Base-by-base conservation (phyloP, 23 tunicate genomes). In the Diplosoma virens region DNA sequence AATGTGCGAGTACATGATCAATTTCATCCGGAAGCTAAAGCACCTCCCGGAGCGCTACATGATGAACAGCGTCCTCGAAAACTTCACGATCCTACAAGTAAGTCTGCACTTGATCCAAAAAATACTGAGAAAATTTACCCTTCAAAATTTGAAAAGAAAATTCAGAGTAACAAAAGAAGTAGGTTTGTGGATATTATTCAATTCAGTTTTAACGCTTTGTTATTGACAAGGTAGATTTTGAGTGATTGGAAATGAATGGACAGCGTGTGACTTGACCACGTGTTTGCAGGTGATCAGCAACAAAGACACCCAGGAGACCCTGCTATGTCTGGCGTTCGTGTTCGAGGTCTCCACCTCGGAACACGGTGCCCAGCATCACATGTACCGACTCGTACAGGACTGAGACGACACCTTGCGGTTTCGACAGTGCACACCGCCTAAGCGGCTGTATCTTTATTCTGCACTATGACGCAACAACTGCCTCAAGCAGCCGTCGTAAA, bases 1-100 rank as follows among this genome's bases (percentile, higher is more conserved):
- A 30, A 92, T 92, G 97, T 92, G 97, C 59, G 97, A 92, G 53
- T 92, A 92, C 63, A 92, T 92, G 97, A 81, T 92, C 87, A 92
- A 92, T 72, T 92, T 92, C 66, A 92, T 92, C 53, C 56, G 82
- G n/a, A 85, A 82, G 71, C 76, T 92, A 3, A 92, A 92, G 72
- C 92, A 81, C 37, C 81, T 92, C 9, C 97, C 97, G 25, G 91
- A 92, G 50, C 85, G 76, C 36, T 81, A 84, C 71, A 92, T 92
- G 97, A 92, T 85, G 92, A 92, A 92, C 92, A 92, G 92, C 46
- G 97, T 92, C 52, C 70, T 92, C 30, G 97, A 92, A 61, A 92
- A 92, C 79, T 92, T 92, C 78, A 85, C 97, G 1, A 85, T 92
- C 34, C 66, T 85, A 34, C 97, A 92, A 82, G 97, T 92, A 50